Evolutionary conservation across 1,140 invertebrate genomes (phyloP).

Genomic region (Venturia canescens): DNA sequence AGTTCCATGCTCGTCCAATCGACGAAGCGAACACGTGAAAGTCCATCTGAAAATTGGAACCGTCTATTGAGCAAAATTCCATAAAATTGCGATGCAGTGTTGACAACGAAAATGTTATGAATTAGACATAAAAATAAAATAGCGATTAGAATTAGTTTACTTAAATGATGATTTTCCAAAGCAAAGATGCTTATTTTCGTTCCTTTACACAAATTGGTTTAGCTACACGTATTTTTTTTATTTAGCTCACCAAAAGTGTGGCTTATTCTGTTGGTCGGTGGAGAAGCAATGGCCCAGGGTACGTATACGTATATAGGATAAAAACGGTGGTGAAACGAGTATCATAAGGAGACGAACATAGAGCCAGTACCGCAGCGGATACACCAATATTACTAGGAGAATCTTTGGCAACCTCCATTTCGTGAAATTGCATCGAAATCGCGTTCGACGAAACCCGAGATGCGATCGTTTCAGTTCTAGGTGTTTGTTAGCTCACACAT

Average conservation of each 20-base stretch:
- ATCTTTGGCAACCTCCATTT: conserved; percentile 29
- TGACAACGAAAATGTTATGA: not conserved
- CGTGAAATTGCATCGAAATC: conserved; percentile 31
- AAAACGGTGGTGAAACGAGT: not conserved
- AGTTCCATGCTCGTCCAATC: too few species aligned
- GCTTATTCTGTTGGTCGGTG: not conserved
- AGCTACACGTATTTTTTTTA: not conserved
- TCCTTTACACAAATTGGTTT: not conserved
- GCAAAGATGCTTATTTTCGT: too few species aligned
- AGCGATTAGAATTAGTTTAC: too few species aligned
- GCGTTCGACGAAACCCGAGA: conserved; percentile 21
- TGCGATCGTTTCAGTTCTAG: conserved; percentile 25
- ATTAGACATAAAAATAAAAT: not conserved
- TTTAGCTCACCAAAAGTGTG: not conserved
- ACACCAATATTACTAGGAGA: conserved; percentile 2
- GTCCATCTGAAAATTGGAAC: too few species aligned
- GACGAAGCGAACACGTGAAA: too few species aligned
- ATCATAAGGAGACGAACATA: conserved; percentile 5
- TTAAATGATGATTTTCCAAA: not conserved
- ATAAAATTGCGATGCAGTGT: not conserved
- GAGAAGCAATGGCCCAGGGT: not conserved
- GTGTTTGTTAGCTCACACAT: conserved; percentile 8
- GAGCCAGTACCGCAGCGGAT: not conserved
- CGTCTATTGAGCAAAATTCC: too few species aligned
- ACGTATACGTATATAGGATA: conserved; percentile 10